Evolutionary conservation across 2,888 invertebrate species (phyloP).

Genomic region (Tolmerus cingulatus): DNA sequence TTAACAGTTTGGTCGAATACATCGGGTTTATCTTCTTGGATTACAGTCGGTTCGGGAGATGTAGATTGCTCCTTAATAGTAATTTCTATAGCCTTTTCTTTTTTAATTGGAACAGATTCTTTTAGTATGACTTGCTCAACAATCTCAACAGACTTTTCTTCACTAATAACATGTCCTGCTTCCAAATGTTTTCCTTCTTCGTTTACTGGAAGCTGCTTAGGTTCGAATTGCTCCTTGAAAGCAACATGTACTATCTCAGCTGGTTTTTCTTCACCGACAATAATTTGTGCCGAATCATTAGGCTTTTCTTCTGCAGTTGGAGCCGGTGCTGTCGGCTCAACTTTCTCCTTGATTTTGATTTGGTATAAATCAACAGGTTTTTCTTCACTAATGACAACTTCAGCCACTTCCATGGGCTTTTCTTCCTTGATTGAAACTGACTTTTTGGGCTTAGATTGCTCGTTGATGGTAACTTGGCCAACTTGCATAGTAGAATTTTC

Average conservation of each 20-base stretch:
- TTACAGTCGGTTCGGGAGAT: not conserved
- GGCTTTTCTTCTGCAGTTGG: not conserved
- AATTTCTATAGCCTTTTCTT: not conserved
- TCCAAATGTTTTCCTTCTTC: not conserved
- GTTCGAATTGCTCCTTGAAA: not conserved
- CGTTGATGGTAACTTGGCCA: not conserved
- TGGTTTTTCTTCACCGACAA: not conserved
- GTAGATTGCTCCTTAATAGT: not conserved
- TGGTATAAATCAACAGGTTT: not conserved
- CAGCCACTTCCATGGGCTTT: not conserved
- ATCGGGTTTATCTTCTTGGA: not conserved
- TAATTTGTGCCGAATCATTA: not conserved
- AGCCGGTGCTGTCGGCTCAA: not conserved
- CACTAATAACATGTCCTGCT: not conserved
- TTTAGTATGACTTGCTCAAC: not conserved
- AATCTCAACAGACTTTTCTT: not conserved
- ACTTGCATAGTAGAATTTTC: not conserved
- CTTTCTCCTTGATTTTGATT: not conserved
- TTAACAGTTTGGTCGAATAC: not conserved
- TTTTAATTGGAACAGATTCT: not conserved
- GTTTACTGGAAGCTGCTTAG: not conserved
- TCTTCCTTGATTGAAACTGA: not conserved
- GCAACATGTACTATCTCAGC: not conserved
- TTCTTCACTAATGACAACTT: not conserved
- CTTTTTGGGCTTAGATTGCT: not conserved